A percentile compares a stretch with the other conserved stretches of the same genome.
phyloP scores from a whole-genome alignment of 2,888 invertebrate genomes.

The Corbicula japonica region DNA sequence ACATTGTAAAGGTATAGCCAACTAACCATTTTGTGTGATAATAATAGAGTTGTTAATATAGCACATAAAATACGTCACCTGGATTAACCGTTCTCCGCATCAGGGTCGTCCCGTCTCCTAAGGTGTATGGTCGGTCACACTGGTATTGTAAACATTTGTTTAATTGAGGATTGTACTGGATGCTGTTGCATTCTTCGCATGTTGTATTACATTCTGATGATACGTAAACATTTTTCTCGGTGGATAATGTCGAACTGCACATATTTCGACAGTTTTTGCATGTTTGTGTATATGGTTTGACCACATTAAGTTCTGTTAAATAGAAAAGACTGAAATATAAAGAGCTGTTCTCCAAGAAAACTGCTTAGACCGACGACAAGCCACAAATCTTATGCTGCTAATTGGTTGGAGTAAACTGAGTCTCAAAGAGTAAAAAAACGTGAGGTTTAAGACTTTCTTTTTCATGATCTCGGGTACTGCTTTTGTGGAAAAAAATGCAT shows the following conservation, averaged over 20 bases:
- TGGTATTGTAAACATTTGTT: conserved; percentile 6
- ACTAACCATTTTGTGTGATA: too few relatives aligned
- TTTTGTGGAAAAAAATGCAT: too few relatives aligned
- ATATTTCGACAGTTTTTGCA: conserved; percentile 3
- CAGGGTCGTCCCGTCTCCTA: neutral
- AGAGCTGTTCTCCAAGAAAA: too few relatives aligned
- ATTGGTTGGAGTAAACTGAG: too few relatives aligned
- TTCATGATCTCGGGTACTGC: too few relatives aligned
- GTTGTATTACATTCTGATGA: conserved; percentile 1
- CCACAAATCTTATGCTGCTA: too few relatives aligned
- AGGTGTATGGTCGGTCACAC: conserved; percentile 5
- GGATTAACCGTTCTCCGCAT: conserved; percentile 9
- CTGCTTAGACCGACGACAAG: too few relatives aligned
- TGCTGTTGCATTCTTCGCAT: neutral
- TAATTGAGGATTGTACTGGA: neutral
- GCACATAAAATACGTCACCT: too few relatives aligned
- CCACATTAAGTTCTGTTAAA: neutral
- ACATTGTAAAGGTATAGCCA: too few relatives aligned
- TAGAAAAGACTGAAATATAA: neutral
- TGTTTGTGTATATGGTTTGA: conserved; percentile 5
- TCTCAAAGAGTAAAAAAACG: too few relatives aligned
- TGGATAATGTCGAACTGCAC: neutral
- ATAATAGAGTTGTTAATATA: too few relatives aligned
- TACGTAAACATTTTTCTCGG: neutral
- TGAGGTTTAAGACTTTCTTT: too few relatives aligned